Percentiles rank a stretch among this genome's conserved stretches.
Evolutionary conservation across 2,797 vertebrate species (phyloP).

Genomic region (Salarias fasciatus): DNA sequence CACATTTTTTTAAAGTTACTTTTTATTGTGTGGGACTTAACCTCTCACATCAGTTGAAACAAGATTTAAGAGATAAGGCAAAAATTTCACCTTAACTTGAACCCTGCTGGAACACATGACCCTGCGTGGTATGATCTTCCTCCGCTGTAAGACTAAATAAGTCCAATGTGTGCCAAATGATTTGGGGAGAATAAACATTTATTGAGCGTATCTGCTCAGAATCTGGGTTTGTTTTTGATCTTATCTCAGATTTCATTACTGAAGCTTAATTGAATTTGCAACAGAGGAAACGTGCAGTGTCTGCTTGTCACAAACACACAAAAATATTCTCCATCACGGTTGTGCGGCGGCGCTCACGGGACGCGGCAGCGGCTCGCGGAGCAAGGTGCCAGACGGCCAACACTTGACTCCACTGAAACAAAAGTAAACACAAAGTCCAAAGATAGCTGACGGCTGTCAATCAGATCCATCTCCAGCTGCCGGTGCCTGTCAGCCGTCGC

Average conservation of each 20-base stretch:
- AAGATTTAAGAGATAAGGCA: constrained; percentile 80
- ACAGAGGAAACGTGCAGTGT: constrained; percentile 48
- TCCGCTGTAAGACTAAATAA: constrained; percentile 74
- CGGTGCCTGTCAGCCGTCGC: constrained; percentile 81
- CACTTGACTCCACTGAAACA: constrained; percentile 45
- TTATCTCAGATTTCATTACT: constrained; percentile 79
- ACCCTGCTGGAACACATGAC: constrained; percentile 76
- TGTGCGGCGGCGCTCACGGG: too few species aligned
- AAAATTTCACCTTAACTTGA: constrained; percentile 81
- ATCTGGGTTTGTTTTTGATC: constrained; percentile 80
- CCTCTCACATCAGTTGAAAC: constrained; percentile 72
- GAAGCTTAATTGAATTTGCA: constrained; percentile 69
- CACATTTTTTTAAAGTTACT: constrained; percentile 50
- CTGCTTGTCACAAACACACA: constrained; percentile 10
- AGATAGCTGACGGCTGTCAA: constrained; percentile 89
- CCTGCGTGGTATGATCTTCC: constrained; percentile 62
- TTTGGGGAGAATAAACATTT: constrained; percentile 75
- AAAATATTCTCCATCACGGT: too few species aligned
- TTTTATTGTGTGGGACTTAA: constrained; percentile 67
- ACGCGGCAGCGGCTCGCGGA: constrained; percentile 11
- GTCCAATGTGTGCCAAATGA: constrained; percentile 77
- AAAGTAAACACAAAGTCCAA: constrained; percentile 68
- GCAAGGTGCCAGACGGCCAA: constrained; percentile 56
- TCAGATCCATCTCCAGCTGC: constrained; percentile 86
- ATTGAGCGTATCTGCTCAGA: constrained; percentile 68